Conservation (phyloP, 1,140 invertebrate genomes). For the Trichomalopsis sarcophagae region DNA sequence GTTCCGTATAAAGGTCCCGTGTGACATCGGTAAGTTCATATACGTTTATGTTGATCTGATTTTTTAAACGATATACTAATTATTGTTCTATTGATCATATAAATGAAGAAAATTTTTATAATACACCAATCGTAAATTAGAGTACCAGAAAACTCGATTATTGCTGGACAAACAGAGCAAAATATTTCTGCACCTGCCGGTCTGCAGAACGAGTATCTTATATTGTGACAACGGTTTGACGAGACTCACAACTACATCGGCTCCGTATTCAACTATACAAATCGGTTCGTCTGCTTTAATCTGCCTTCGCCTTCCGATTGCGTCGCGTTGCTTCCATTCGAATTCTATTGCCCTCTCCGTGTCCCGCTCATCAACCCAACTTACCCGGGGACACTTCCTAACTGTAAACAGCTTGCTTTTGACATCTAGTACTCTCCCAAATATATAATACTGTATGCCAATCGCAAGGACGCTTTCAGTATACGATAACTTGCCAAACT, state of each 20-base stretch:
- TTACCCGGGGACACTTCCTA: slow-evolving; percentile 12
- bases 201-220: too few relatives aligned
- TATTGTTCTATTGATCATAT: too few relatives aligned
- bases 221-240: too few relatives aligned
- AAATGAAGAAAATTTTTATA: too few relatives aligned
- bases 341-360: background rate
- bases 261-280: background rate
- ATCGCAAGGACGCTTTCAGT: background rate
- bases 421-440: background rate
- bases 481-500: background rate
- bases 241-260: background rate
- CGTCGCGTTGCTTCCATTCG: background rate
- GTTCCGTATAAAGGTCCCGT: too few relatives aligned
- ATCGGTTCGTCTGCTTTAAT: background rate
- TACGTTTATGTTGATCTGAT: too few relatives aligned
- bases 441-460: background rate
- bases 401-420: slow-evolving; percentile 8
- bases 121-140: too few relatives aligned
- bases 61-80: too few relatives aligned
- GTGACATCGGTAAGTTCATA: too few relatives aligned
- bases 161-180: too few relatives aligned
- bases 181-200: too few relatives aligned
- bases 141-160: too few relatives aligned
- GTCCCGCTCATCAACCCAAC: background rate
- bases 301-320: background rate